Evolutionary conservation across 1,140 invertebrate genomes (phyloP).

Genomic region (Lordiphosa stackelbergi): DNA sequence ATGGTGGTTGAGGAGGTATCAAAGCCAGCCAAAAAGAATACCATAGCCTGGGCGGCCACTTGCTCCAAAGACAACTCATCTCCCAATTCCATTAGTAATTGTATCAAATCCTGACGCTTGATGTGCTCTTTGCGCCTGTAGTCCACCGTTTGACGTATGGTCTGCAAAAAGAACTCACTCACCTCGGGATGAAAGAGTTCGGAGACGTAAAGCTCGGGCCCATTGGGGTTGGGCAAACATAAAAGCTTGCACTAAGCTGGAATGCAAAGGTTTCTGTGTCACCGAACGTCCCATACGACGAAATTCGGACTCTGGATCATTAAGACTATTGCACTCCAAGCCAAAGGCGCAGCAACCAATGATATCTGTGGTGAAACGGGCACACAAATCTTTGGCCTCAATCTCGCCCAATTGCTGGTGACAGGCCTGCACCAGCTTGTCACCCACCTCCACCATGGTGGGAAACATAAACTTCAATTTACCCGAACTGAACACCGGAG

Average conservation of each 20-base stretch:
- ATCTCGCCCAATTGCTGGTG: conserved; percentile 26
- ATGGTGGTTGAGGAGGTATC: conserved; percentile 82
- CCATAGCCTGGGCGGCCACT: conserved; percentile 71
- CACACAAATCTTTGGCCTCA: conserved; percentile 77
- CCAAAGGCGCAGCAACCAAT: conserved; percentile 82
- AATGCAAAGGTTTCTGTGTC: conserved; percentile 18
- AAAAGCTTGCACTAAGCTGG: conserved; percentile 22
- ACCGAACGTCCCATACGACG: conserved; percentile 40
- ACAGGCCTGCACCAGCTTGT: conserved; percentile 29
- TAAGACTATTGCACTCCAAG: conserved; percentile 78
- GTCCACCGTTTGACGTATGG: conserved; percentile 54
- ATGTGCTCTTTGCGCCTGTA: conserved; percentile 37
- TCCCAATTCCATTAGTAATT: conserved; percentile 79
- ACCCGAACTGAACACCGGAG: conserved; percentile 82
- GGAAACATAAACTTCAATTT: conserved; percentile 81
- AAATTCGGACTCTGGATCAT: conserved; percentile 79
- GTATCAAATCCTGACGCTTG: conserved; percentile 65
- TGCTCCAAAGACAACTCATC: conserved; percentile 54
- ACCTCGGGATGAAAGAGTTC: conserved; percentile 73
- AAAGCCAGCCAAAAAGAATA: conserved; percentile 82
- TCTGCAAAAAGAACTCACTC: conserved; percentile 77
- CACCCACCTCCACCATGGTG: conserved; percentile 77
- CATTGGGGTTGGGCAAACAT: conserved; percentile 38
- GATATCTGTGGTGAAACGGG: conserved; percentile 81
- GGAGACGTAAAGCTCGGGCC: conserved; percentile 22